A percentile compares a stretch with the other conserved stretches of the same genome.
These are phyloP conservation scores for Synaphobranchus kaupii DNA, from an alignment of 2,797 vertebrate genomes.

Conservation along the genomic window DNA sequence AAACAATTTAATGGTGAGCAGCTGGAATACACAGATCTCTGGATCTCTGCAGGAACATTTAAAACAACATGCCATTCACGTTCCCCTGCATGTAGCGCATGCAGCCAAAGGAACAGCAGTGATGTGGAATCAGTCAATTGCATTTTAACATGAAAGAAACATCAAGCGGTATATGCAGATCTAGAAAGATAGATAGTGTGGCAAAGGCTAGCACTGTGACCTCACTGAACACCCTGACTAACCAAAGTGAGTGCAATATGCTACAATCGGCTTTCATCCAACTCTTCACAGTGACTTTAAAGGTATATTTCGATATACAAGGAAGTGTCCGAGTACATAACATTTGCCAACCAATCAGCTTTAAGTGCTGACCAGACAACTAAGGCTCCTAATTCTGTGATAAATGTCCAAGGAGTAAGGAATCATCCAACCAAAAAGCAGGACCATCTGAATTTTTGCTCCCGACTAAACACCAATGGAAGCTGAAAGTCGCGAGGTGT, in stretches of 20 bases:
- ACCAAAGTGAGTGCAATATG: neutral
- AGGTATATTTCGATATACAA: neutral
- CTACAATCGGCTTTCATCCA: neutral
- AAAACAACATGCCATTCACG: neutral
- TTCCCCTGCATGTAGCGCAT: neutral
- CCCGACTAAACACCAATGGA: constrained; percentile 38
- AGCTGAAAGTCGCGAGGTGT: constrained; percentile 47
- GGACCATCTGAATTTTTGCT: constrained; percentile 14
- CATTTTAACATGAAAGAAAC: neutral
- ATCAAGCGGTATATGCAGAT: neutral
- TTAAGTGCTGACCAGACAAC: neutral
- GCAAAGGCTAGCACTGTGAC: neutral
- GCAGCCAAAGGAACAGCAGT: neutral
- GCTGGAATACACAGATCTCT: neutral
- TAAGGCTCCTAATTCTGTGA: constrained; percentile 17
- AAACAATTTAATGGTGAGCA: neutral
- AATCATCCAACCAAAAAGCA: constrained; percentile 29
- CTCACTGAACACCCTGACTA: neutral
- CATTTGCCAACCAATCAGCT: neutral
- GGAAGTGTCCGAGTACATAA: neutral
- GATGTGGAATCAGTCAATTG: neutral
- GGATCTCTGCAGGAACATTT: neutral
- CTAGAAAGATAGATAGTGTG: neutral
- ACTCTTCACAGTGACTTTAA: neutral
- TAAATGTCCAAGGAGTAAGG: constrained; percentile 26